Evolutionary conservation across 2,888 invertebrate species (phyloP), one percentile per base, ranked within the genome.

Genomic region (Cordylochernes scorpioides): DNA sequence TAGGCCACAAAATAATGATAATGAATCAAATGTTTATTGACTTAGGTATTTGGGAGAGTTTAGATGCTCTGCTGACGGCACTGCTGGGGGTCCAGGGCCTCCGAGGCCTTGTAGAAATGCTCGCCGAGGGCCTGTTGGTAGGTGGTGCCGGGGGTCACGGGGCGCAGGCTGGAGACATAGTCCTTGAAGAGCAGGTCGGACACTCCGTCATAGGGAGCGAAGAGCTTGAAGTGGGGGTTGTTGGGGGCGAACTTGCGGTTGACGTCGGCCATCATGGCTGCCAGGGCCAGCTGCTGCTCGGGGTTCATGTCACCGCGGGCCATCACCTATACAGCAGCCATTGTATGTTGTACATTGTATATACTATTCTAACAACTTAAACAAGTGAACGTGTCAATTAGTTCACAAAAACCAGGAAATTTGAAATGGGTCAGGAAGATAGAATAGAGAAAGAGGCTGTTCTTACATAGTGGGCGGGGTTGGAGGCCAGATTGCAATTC

Each of bases 401-500:
- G n/a, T n/a, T n/a, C n/a, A n/a, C n/a, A n/a, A n/a, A n/a, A n/a
- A n/a, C n/a, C n/a, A n/a, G n/a, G n/a, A n/a, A n/a, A n/a, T n/a
- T n/a, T n/a, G n/a, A n/a, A n/a, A n/a, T n/a, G n/a, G n/a, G n/a
- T n/a, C n/a, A n/a, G n/a, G n/a, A n/a, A n/a, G n/a, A n/a, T n/a
- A n/a, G n/a, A n/a, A n/a, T n/a, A n/a, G n/a, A n/a, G n/a, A n/a
- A n/a, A n/a, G n/a, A n/a, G n/a, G n/a, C n/a, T n/a, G n/a, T n/a
- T 24, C 35, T 44, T 46, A 59, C 58, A 53, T 58, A 53, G 36
- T 54, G 52, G 0, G 69, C 63, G 1, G 71, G 69, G 4, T 65
- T 61, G 44, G 62, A 52, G 0, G 60, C 65, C 15, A 69, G 50
- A 47, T 69, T 61, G 47, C 71, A 71, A 2, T 54, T 57, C 2